These are phyloP conservation scores for Neodiprion lecontei DNA, from an alignment of 1,140 invertebrate species.

Conservation along the genomic window DNA sequence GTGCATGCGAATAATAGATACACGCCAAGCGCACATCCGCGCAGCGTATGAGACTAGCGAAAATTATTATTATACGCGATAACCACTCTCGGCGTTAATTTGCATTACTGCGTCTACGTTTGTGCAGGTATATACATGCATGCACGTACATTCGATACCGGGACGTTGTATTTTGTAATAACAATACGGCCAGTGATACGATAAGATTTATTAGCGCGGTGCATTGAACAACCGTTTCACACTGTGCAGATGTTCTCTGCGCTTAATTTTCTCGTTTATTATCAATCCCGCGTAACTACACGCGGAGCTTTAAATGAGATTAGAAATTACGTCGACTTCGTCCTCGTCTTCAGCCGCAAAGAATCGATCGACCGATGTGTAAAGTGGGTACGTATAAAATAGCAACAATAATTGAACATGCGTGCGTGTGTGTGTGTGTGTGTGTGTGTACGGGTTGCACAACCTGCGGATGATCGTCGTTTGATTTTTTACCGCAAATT, in stretches of 20 bases:
- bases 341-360: neutral
- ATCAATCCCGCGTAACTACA: neutral
- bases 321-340: neutral
- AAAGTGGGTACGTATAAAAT: no score
- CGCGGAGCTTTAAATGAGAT: neutral
- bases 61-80: no score
- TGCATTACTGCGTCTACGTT: neutral
- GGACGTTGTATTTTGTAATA: neutral
- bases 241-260: neutral
- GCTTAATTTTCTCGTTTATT: neutral
- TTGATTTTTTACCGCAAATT: neutral
- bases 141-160: neutral
- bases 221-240: neutral
- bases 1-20: no score
- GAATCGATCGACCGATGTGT: no score
- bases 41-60: no score
- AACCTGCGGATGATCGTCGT: neutral
- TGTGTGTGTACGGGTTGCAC: neutral
- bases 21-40: no score
- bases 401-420: no score
- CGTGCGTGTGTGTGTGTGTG: no score
- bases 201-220: neutral
- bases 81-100: no score
- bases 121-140: neutral
- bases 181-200: neutral